Evolutionary conservation across 1,140 invertebrate species (phyloP).

Genomic region (Saccostrea cuccullata): DNA sequence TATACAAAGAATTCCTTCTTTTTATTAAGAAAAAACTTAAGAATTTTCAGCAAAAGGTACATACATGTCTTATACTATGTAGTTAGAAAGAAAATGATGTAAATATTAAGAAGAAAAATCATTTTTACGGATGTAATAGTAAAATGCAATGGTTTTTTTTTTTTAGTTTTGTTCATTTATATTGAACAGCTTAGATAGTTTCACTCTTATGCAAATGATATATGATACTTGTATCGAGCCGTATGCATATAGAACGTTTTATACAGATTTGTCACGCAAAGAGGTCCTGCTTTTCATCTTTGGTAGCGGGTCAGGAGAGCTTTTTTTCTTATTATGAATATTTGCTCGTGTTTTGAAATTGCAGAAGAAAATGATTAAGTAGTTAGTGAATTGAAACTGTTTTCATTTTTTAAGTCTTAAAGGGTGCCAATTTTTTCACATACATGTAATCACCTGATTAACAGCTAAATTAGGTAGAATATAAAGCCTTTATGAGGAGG

Average conservation of each 20-base stretch:
- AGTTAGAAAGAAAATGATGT: no score
- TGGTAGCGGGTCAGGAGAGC: not conserved
- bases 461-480: no score
- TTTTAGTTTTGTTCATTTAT: not conserved
- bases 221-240: not conserved
- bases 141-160: no score
- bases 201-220: constrained; percentile 8
- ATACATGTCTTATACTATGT: no score
- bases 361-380: not conserved
- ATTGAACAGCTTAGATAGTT: not conserved
- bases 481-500: no score
- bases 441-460: no score
- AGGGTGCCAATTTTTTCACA: not conserved
- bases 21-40: no score
- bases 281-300: not conserved
- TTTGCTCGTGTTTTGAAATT: not conserved
- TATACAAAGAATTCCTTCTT: no score
- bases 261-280: not conserved
- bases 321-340: not conserved
- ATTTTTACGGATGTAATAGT: no score
- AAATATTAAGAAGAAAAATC: no score
- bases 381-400: not conserved
- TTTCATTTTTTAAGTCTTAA: not conserved
- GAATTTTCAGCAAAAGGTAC: no score
- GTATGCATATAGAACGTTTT: not conserved